phyloP scores from a whole-genome alignment of 2,797 vertebrate species.

The Dryobates pubescens region DNA sequence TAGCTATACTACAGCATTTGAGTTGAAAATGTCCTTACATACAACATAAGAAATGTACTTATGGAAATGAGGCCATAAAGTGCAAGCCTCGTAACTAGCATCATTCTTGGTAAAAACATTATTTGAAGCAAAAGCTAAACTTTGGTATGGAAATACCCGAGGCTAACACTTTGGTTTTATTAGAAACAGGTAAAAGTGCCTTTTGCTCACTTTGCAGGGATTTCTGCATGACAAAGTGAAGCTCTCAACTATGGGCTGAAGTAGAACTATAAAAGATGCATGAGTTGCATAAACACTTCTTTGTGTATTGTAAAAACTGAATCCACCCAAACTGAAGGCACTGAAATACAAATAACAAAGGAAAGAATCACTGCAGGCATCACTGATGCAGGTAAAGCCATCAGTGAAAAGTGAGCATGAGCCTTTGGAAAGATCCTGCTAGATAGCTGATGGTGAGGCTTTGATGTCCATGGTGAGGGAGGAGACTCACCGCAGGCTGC shows the following conservation, averaged over 20 bases:
- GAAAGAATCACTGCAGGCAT: background rate
- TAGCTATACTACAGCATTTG: conserved; percentile 12
- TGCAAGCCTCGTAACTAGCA: background rate
- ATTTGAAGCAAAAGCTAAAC: background rate
- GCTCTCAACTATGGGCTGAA: background rate
- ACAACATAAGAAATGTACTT: background rate
- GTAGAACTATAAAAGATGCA: background rate
- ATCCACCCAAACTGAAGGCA: background rate
- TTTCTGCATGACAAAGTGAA: conserved; percentile 6
- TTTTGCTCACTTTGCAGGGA: background rate
- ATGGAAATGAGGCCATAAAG: background rate
- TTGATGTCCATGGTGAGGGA: background rate
- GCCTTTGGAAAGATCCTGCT: background rate
- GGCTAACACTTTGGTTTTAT: background rate
- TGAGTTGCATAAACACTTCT: background rate
- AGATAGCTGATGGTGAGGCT: accelerated
- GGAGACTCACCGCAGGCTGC: background rate
- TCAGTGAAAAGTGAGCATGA: background rate
- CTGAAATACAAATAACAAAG: background rate
- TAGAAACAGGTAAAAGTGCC: background rate
- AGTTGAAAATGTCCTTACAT: conserved; percentile 1
- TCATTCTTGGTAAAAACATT: background rate
- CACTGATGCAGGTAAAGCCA: accelerated
- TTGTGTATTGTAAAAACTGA: background rate
- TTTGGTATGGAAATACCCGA: background rate